Base-by-base conservation (phyloP, 2,113 vertebrate genomes). In the Trachemys scripta region DNA sequence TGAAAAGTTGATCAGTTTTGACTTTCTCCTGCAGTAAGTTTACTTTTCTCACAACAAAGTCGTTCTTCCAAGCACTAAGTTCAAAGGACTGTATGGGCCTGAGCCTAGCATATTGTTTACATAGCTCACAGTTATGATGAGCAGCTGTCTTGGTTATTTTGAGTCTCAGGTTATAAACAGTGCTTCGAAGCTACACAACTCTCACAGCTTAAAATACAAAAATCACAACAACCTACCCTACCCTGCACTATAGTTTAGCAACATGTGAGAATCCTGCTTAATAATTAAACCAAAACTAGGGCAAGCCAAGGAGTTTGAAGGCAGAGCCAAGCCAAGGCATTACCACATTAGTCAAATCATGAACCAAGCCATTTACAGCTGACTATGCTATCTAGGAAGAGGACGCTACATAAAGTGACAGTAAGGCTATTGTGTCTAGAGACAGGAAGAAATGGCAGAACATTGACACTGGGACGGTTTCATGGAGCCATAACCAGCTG, bases 31-130 rank as follows among this genome's bases (percentile, higher is more conserved):
- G 91, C 95, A 5, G 20, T 93, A 95, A 96, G 96, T 97, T 97
- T 97, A 96, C 95, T 96, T 96, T 97, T 94, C 94, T 96, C 88
- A 96, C 97, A 97, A 97, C 94, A 97, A 96, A 97, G 96, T 95
- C 81, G 84, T 97, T 97, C 92, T 96, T 82, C 93, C 90, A 91
- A 94, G 93, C 95, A 92, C 65, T 93, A 87, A 94, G 85, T 96
- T 97, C 96, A 97, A 97, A 97, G 93, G 84, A 90, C 0, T n/a
- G 5, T 94, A 94, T 95, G 96, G 96, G 92, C 94, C 96, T 90
- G 96, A 94, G 96, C 95, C 97, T 97, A 97, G 93, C 0, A 31
- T 27, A 96, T 96, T 97, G 96, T 97, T 97, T 95, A 88, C 42
- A 31, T 84, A 83, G 89, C 85, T 92, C 85, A 29, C 75, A 69